phyloP scores from a whole-genome alignment of 2,797 vertebrate species.

The Eospalax fontanierii region DNA sequence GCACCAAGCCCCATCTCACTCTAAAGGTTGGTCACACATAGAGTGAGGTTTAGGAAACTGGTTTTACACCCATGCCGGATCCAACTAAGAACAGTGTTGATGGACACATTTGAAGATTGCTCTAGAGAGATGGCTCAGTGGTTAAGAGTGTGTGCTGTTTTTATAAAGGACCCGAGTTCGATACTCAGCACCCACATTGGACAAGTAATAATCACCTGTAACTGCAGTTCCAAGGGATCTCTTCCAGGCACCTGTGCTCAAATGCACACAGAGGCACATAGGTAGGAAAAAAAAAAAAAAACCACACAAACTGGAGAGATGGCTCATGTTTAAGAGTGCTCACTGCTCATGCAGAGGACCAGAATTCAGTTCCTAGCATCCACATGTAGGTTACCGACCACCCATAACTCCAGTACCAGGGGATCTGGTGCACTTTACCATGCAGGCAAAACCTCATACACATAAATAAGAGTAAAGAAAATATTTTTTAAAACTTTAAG shows the following conservation, averaged over 20 bases:
- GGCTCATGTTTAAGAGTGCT: not conserved
- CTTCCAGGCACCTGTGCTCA: not conserved
- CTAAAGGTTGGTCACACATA: rapidly evolving
- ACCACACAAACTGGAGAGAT: not conserved
- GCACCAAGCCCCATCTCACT: not conserved
- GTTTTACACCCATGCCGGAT: not conserved
- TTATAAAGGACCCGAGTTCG: not conserved
- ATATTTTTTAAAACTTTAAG: not conserved
- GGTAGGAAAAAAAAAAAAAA: not conserved
- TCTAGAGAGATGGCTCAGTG: not conserved
- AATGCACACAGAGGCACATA: too few species aligned
- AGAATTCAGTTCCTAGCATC: not conserved
- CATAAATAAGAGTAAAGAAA: not conserved
- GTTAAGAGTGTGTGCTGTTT: not conserved
- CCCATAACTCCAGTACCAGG: too few species aligned
- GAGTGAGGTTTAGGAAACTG: not conserved
- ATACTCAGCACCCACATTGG: not conserved
- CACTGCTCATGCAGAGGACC: not conserved
- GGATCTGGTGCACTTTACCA: not conserved
- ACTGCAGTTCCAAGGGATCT: not conserved
- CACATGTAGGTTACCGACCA: not conserved
- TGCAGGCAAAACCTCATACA: not conserved
- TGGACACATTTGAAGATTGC: not conserved
- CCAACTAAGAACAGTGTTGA: not conserved
- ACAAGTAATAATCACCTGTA: not conserved